Evolutionary conservation across 2,113 vertebrate genomes (phyloP).

Genomic region (Cranoglanis bouderius): DNA sequence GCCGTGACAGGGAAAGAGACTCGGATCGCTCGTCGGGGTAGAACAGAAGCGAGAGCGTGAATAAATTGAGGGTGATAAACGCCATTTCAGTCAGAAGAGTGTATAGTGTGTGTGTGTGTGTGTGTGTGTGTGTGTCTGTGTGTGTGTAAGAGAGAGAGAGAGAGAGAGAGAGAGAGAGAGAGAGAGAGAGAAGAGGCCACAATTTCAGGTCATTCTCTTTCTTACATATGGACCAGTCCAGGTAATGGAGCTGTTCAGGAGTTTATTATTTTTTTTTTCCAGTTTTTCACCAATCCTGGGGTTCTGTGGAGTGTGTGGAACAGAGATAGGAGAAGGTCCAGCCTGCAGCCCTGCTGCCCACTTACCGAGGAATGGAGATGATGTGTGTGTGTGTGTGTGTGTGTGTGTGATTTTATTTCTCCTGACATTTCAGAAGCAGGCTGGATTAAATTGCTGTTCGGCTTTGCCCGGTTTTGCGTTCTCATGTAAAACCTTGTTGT

Average conservation of each 20-base stretch:
- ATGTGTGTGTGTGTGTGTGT: constrained; percentile 14
- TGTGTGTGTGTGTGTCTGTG: not conserved
- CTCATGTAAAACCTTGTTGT: constrained; percentile 12
- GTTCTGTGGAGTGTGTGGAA: constrained; percentile 26
- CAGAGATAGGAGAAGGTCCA: constrained; percentile 48
- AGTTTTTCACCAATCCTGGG: constrained; percentile 25
- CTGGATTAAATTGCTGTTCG: constrained; percentile 19
- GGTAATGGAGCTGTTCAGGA: constrained; percentile 36
- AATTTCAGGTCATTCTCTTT: constrained; percentile 9
- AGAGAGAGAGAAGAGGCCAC: not conserved
- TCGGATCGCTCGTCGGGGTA: constrained; percentile 2
- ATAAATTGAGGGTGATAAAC: constrained; percentile 31
- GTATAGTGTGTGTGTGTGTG: constrained; percentile 12
- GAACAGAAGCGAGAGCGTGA: constrained; percentile 24
- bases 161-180: not conserved
- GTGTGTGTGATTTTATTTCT: constrained; percentile 22
- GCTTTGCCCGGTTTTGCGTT: constrained; percentile 18
- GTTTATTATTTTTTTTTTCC: constrained; percentile 18
- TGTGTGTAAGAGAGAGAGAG: too few relatives aligned
- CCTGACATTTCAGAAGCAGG: constrained; percentile 26
- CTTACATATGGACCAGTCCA: constrained; percentile 38
- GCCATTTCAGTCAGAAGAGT: constrained; percentile 16
- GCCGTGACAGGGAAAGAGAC: constrained; percentile 28
- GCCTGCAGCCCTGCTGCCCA: constrained; percentile 16
- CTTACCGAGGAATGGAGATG: constrained; percentile 8